Conservation (phyloP, 2,113 vertebrate species). For the Phrynosoma platyrhinos region DNA sequence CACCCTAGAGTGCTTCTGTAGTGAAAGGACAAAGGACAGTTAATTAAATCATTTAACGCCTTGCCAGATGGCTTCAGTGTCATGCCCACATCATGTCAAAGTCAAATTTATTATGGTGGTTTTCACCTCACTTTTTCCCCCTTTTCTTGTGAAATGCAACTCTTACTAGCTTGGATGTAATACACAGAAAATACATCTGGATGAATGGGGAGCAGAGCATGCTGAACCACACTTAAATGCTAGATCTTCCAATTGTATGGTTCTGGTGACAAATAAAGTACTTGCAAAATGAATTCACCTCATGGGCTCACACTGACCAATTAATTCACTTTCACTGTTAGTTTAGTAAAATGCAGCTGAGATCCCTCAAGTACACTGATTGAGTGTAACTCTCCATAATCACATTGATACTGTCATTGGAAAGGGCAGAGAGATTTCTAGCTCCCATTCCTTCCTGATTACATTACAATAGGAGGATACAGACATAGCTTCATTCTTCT, state of each 20-base stretch:
- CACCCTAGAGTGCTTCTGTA: conserved; percentile 11
- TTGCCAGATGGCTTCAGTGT: conserved; percentile 38
- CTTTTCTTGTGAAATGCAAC: neutral
- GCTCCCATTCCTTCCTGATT: no score
- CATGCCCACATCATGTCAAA: conserved; percentile 14
- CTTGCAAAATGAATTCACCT: neutral
- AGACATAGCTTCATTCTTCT: no score
- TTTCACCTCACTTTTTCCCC: no score
- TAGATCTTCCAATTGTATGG: neutral
- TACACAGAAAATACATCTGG: neutral
- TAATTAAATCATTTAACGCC: conserved; percentile 45
- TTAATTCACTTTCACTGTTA: neutral
- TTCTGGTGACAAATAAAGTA: neutral
- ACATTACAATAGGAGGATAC: no score
- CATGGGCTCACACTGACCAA: neutral
- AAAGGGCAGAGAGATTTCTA: no score
- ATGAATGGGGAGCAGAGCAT: neutral
- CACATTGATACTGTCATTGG: no score
- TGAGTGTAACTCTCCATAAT: no score
- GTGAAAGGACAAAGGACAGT: conserved; percentile 28
- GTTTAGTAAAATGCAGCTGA: no score
- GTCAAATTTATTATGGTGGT: neutral
- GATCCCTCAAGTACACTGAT: no score
- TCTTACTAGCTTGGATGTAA: conserved; percentile 1
- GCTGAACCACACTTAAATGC: neutral